Evolutionary conservation across 2,113 vertebrate genomes (phyloP).

Genomic region (Pteruthius melanotis): DNA sequence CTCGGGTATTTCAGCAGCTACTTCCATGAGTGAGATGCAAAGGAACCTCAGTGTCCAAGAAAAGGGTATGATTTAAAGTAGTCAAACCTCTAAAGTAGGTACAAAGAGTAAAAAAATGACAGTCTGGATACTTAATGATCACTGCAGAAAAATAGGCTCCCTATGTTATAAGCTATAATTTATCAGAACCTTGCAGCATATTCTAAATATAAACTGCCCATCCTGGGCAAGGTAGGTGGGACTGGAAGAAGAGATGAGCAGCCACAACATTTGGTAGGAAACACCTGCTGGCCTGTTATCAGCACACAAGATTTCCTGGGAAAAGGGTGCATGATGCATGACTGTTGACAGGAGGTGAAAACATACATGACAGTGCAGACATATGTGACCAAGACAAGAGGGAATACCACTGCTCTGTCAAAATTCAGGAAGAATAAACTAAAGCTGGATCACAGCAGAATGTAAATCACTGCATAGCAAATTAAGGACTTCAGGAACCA

Average conservation of each 20-base stretch:
- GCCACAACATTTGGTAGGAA: neutral
- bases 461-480: neutral
- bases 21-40: neutral
- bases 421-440: neutral
- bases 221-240: neutral
- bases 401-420: neutral
- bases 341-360: constrained; percentile 22
- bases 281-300: neutral
- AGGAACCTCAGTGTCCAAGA: neutral
- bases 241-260: neutral
- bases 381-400: neutral
- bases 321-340: neutral
- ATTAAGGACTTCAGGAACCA: neutral
- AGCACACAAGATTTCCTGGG: neutral
- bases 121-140: neutral
- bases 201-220: neutral
- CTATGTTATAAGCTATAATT: neutral
- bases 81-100: neutral
- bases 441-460: neutral
- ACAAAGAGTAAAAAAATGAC: neutral
- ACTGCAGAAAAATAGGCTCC: neutral
- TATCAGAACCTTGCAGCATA: neutral
- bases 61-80: neutral
- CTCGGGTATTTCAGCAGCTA: neutral
- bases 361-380: neutral